phyloP scores from a whole-genome alignment of 37 sponge, comb jelly and placozoan species.

The Spongia lamella region DNA sequence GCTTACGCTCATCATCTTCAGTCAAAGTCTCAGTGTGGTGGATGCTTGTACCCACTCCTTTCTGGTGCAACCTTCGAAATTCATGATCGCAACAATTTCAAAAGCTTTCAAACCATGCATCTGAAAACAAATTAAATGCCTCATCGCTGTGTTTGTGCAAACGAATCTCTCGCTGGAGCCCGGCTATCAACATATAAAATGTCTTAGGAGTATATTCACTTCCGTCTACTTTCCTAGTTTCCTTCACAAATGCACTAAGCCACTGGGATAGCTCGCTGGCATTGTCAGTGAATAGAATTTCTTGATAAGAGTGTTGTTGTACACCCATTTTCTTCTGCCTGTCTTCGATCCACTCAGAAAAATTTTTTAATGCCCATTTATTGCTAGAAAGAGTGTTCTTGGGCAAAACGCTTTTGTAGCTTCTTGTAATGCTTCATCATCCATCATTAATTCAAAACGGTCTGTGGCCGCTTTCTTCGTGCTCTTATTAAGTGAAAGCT shows the following conservation, averaged over 20 bases:
- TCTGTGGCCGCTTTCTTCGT: too few relatives aligned
- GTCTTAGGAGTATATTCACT: conserved; percentile 6
- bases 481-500: too few relatives aligned
- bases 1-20: background rate
- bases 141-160: background rate
- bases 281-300: too few relatives aligned
- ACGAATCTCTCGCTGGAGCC: conserved; percentile 19
- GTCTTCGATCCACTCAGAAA: too few relatives aligned
- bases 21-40: background rate
- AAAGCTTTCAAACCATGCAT: background rate
- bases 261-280: conserved; percentile 1
- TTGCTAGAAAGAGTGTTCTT: too few relatives aligned
- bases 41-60: background rate
- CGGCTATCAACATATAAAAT: background rate
- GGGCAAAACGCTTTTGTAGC: too few relatives aligned
- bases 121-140: background rate
- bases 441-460: background rate
- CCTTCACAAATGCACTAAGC: conserved; percentile 4
- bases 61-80: conserved; percentile 1
- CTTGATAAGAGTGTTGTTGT: too few relatives aligned
- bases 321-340: too few relatives aligned
- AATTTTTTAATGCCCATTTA: too few relatives aligned
- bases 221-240: conserved; percentile 21
- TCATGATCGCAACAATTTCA: background rate
- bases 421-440: background rate